phyloP scores from a whole-genome alignment of 2,797 vertebrate species.

The Eulemur coronatus region DNA sequence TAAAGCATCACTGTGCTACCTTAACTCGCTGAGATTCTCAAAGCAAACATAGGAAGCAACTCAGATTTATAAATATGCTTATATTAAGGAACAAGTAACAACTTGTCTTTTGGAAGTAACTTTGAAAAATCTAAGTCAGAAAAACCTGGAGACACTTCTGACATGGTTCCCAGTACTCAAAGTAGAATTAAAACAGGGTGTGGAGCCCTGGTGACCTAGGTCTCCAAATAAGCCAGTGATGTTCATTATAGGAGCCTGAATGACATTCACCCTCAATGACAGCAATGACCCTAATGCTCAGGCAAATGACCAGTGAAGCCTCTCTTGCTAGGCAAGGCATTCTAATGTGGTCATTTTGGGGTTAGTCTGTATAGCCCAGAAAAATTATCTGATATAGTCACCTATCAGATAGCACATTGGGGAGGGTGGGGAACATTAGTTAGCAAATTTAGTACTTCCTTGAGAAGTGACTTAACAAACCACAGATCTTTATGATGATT shows the following conservation, averaged over 20 bases:
- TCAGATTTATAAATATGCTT: constrained; percentile 16
- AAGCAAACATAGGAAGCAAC: background rate
- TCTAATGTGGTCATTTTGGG: background rate
- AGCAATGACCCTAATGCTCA: background rate
- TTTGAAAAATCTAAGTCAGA: constrained; percentile 20
- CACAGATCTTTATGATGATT: background rate
- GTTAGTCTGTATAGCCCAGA: background rate
- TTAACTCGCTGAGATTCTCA: background rate
- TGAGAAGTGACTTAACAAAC: background rate
- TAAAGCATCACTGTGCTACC: background rate
- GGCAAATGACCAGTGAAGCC: background rate
- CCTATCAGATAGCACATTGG: background rate
- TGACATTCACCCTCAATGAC: background rate
- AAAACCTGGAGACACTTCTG: constrained; percentile 24
- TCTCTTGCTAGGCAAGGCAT: background rate
- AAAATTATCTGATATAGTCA: background rate
- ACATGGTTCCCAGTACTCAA: background rate
- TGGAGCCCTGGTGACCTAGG: background rate
- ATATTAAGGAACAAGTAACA: background rate
- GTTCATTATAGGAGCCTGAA: background rate
- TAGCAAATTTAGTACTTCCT: background rate
- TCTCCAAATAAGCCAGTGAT: background rate
- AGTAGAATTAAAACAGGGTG: background rate
- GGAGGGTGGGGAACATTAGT: background rate
- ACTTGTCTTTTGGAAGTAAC: background rate